Conservation (phyloP, 2,888 invertebrate species). For the Megaustenia siamemsis region DNA sequence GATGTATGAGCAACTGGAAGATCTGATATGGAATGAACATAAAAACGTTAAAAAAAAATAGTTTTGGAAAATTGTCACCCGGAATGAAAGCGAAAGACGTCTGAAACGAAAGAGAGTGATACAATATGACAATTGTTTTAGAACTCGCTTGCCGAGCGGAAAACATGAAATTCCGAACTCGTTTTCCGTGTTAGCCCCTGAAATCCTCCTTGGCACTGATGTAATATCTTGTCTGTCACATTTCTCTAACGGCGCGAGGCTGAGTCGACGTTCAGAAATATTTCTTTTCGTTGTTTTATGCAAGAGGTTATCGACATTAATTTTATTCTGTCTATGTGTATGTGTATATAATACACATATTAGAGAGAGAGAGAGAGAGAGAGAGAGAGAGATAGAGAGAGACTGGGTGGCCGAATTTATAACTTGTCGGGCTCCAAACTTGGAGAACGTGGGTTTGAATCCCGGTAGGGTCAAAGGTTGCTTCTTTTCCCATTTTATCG, state of each 20-base stretch:
- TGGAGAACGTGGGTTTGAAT: no score
- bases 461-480: no score
- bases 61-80: background rate
- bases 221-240: constrained; percentile 19
- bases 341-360: no score
- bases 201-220: constrained; percentile 15
- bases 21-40: background rate
- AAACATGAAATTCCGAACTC: background rate
- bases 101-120: background rate
- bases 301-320: no score
- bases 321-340: no score
- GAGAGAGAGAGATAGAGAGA: no score
- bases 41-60: background rate
- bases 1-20: background rate
- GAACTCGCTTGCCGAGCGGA: background rate
- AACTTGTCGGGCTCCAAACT: no score
- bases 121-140: constrained; percentile 16
- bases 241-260: background rate
- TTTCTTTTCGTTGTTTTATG: no score
- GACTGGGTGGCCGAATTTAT: no score
- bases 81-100: background rate
- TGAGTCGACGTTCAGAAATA: background rate
- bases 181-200: background rate
- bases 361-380: no score
- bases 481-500: no score